Evolutionary conservation across 2,888 invertebrate species (phyloP), one percentile per base, ranked within the genome.

Genomic region (Lasiommata megera): DNA sequence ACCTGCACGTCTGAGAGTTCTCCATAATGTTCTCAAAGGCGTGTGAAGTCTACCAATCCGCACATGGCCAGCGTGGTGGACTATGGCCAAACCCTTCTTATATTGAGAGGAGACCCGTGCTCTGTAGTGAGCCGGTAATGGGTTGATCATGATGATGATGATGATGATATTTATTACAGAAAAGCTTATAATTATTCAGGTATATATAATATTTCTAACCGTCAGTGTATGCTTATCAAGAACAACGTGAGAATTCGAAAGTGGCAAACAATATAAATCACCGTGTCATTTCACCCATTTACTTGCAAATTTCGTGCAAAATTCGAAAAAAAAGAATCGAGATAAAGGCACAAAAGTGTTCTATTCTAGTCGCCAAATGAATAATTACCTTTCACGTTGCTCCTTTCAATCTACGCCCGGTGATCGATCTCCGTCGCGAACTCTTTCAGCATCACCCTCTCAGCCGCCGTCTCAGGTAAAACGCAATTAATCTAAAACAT

Each of bases 291-390:
- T 71, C 76, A 80, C 74, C 86, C 83, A 89, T 89, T 90, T 88
- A 88, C 84, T 89, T 89, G 90, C 90, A 90, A 89, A 89, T 90
- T 89, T 89, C 82, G 82, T 77, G 87, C 88, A 88, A 84, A 88
- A 83, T 77, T 83, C 73, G 78, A 79, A 82, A 87, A 88, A n/a
- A 83, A 88, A 88, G 68, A 73, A 70, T 71, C 80, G 77, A 88
- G 87, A 85, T 89, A 89, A 88, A 88, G 87, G 88, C 85, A 87
- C 88, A 87, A 89, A 89, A 88, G 89, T 90, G 84, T 77, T 88
- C 89, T 89, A 88, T 90, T 89, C 90, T 90, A 88, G 89, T 89
- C 90, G 85, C 82, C 82, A 85, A 85, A 89, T 90, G 89, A 90
- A 89, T 90, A 90, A 90, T 90, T 86, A 85, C 90, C 88, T 87